Percentiles rank a stretch among this genome's conserved stretches.
Conservation (phyloP, 1,140 invertebrate genomes). For the Magallana ariakensis region DNA sequence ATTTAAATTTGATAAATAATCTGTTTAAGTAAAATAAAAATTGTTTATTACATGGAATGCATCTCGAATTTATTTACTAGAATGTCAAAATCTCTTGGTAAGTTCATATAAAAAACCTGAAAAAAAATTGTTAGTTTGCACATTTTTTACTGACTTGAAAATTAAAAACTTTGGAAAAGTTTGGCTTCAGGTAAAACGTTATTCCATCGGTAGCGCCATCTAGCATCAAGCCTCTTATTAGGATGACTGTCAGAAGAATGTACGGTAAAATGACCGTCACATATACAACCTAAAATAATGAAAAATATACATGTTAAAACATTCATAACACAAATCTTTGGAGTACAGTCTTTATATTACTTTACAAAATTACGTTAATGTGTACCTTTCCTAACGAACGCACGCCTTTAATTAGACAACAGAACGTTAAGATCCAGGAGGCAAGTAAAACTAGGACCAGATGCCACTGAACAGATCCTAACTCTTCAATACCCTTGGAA, state of each 20-base stretch:
- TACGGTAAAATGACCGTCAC: constrained; percentile 79
- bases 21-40: too few relatives aligned
- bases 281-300: constrained; percentile 66
- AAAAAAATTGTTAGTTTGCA: background rate
- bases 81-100: too few relatives aligned
- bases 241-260: constrained; percentile 77
- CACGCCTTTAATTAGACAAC: constrained; percentile 80
- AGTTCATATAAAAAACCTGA: too few relatives aligned
- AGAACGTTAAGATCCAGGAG: constrained; percentile 79
- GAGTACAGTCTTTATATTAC: background rate
- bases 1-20: too few relatives aligned
- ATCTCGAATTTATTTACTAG: too few relatives aligned
- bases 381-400: constrained; percentile 82
- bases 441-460: constrained; percentile 74
- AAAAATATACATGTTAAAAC: too few relatives aligned
- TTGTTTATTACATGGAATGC: too few relatives aligned
- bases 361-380: background rate
- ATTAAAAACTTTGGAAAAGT: constrained; percentile 72
- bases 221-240: constrained; percentile 78
- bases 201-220: constrained; percentile 77
- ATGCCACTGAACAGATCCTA: constrained; percentile 83
- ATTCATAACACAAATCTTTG: background rate
- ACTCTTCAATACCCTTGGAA: constrained; percentile 69
- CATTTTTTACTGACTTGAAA: constrained; percentile 10
- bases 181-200: constrained; percentile 89